Conservation (phyloP, 1,140 invertebrate species). For the Drosophila cardini region DNA sequence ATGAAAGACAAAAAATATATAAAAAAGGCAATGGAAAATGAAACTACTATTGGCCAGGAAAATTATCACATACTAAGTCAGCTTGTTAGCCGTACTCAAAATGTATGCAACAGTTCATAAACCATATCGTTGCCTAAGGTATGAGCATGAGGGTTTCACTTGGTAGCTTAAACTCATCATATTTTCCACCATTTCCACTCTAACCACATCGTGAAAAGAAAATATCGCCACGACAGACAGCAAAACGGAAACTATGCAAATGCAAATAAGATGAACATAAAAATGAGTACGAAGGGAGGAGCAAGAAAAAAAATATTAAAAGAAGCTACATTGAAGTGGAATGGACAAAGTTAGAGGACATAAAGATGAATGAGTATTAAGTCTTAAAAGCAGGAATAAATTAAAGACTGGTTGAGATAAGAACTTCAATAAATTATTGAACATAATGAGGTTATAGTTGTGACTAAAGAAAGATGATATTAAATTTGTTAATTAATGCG, state of each 20-base stretch:
- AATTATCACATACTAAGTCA: constrained; percentile 83
- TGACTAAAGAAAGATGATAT: no score
- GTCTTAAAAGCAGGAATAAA: background rate
- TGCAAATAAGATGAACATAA: constrained; percentile 71
- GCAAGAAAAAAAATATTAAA: constrained; percentile 15
- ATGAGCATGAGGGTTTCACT: background rate
- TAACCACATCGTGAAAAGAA: constrained; percentile 24
- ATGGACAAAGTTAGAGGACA: constrained; percentile 9
- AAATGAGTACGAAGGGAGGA: constrained; percentile 54
- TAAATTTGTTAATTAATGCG: no score
- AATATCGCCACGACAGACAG: constrained; percentile 20
- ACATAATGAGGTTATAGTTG: constrained; percentile 1
- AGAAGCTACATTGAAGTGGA: background rate
- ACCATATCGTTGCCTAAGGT: constrained; percentile 32
- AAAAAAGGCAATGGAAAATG: constrained; percentile 72
- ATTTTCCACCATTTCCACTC: constrained; percentile 33
- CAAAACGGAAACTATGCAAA: constrained; percentile 64
- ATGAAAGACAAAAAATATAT: background rate
- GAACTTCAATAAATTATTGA: constrained; percentile 23
- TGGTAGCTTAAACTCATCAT: constrained; percentile 44
- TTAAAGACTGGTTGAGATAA: constrained; percentile 23
- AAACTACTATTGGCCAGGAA: constrained; percentile 74
- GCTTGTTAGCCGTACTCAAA: constrained; percentile 63
- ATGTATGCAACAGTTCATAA: constrained; percentile 80
- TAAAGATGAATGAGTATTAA: constrained; percentile 39